phyloP scores from a whole-genome alignment of 2,888 invertebrate genomes.

The Meliscaeva auricollis region DNA sequence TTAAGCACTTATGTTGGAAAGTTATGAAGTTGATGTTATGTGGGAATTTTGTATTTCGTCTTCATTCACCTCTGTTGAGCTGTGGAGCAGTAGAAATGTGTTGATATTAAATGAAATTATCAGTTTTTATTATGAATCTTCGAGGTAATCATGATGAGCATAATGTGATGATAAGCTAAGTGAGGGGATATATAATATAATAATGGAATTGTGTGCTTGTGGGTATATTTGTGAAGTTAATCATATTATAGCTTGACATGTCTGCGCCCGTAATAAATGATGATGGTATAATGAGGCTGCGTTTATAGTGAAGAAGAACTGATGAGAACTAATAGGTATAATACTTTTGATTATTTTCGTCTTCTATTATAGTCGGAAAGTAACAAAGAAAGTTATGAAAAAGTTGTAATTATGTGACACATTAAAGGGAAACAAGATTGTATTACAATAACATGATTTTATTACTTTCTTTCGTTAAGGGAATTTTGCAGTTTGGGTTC shows the following conservation, averaged over 20 bases:
- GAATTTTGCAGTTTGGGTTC: too few species aligned
- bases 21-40: conserved; percentile 8
- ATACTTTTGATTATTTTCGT: not conserved
- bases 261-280: not conserved
- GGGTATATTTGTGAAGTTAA: not conserved
- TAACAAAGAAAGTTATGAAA: not conserved
- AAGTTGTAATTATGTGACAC: too few species aligned
- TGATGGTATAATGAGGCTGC: not conserved
- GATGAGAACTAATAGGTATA: not conserved
- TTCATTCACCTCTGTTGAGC: not conserved
- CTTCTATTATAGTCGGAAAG: not conserved
- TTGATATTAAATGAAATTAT: conserved; percentile 20
- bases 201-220: conserved; percentile 9
- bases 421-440: too few species aligned
- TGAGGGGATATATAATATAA: not conserved
- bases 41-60: conserved; percentile 9
- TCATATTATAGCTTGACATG: conserved; percentile 1
- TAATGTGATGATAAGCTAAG: conserved; percentile 12
- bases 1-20: conserved; percentile 6
- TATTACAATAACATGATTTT: too few species aligned
- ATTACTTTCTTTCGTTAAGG: too few species aligned
- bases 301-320: not conserved
- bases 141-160: conserved; percentile 1
- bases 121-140: conserved; percentile 8
- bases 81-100: not conserved